These are phyloP conservation scores for Drosophila micromelanica DNA, from an alignment of 1,140 invertebrate genomes.

Conservation along the genomic window DNA sequence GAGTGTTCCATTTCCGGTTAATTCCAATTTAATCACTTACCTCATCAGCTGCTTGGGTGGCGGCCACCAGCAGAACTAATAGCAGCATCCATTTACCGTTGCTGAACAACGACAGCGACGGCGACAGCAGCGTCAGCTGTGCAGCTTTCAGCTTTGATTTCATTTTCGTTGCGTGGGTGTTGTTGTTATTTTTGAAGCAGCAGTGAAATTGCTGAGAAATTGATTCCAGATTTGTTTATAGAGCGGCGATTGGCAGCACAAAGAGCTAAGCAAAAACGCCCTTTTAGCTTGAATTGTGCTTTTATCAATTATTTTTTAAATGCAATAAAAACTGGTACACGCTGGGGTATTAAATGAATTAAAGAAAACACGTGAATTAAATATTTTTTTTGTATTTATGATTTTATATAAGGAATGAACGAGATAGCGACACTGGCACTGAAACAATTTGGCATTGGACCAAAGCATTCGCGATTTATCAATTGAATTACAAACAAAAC, in stretches of 20 bases:
- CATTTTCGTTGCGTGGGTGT: conserved; percentile 54
- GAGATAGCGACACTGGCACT: conserved; percentile 11
- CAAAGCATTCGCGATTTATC: conserved; percentile 43
- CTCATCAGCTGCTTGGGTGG: conserved; percentile 74
- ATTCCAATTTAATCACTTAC: conserved; percentile 41
- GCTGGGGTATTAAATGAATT: conserved; percentile 31
- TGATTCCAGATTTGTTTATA: conserved; percentile 59
- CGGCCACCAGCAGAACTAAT: conserved; percentile 56
- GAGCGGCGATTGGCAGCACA: conserved; percentile 24
- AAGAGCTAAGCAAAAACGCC: conserved; percentile 12
- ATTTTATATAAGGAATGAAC: not conserved
- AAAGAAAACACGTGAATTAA: conserved; percentile 25
- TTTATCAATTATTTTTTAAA: conserved; percentile 34
- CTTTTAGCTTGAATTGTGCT: conserved; percentile 11
- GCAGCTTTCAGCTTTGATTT: conserved; percentile 70
- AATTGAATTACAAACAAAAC: conserved; percentile 51
- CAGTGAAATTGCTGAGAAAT: conserved; percentile 20
- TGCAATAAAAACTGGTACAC: conserved; percentile 41
- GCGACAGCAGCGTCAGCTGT: conserved; percentile 38
- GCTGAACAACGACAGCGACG: conserved; percentile 21
- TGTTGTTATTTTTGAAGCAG: conserved; percentile 24
- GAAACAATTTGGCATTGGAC: not conserved
- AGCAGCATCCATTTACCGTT: conserved; percentile 64
- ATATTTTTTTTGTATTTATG: not conserved
- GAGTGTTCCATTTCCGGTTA: conserved; percentile 1